Evolutionary conservation across 2,888 invertebrate genomes (phyloP).

Genomic region (Galerucella pusilla): DNA sequence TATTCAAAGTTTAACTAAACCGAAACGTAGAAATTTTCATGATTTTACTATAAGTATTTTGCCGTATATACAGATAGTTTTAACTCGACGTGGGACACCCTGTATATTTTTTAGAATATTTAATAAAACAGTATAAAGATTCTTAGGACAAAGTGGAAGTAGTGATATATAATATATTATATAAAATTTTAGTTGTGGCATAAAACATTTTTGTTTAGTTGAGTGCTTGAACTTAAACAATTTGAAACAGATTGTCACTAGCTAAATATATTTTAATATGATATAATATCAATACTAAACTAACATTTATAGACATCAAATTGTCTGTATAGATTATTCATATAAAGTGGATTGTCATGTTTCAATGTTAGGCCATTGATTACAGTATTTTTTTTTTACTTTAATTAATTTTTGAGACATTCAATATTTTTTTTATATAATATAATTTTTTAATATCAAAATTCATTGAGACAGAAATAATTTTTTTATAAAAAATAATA

Average conservation of each 20-base stretch:
- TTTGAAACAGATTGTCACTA: conserved; percentile 64
- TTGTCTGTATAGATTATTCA: conserved; percentile 47
- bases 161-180: too few species aligned
- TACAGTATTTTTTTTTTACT: conserved; percentile 29
- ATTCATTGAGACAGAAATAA: neutral
- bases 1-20: too few species aligned
- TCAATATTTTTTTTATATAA: conserved; percentile 27
- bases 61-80: too few species aligned
- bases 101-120: too few species aligned
- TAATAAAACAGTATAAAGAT: too few species aligned
- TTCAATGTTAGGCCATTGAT: conserved; percentile 66
- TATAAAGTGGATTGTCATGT: conserved; percentile 63
- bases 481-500: too few species aligned
- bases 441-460: conserved; percentile 24
- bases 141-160: too few species aligned
- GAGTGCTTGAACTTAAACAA: conserved; percentile 4
- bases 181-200: too few species aligned
- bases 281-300: conserved; percentile 59
- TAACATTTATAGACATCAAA: conserved; percentile 52
- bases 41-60: too few species aligned
- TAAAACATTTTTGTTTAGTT: too few species aligned
- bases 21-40: too few species aligned
- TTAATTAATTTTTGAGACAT: conserved; percentile 58
- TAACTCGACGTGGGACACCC: too few species aligned
- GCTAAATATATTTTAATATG: conserved; percentile 52